A percentile compares a stretch with the other conserved stretches of the same genome.
Conservation (phyloP, 2,888 invertebrate genomes). For the Campoplex capitator region DNA sequence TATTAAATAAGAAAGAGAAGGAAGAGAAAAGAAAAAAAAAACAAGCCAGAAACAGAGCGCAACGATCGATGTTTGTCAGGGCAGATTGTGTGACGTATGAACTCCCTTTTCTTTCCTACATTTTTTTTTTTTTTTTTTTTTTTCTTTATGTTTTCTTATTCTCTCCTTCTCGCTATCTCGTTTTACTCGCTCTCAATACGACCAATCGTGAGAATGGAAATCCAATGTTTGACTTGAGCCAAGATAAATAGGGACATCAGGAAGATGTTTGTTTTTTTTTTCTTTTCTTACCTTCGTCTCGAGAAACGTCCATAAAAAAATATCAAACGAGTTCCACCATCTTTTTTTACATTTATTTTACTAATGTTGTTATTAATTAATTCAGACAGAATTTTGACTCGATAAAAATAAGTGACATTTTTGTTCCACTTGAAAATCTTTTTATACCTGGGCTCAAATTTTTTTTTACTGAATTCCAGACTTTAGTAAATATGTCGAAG, state of each 20-base stretch:
- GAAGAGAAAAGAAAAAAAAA: background rate
- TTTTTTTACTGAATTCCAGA: background rate
- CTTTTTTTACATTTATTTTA: background rate
- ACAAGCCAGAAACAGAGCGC: slow-evolving; percentile 47
- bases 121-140: slow-evolving; percentile 13
- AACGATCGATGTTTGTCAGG: slow-evolving; percentile 60
- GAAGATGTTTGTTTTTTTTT: slow-evolving; percentile 10
- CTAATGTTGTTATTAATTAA: background rate
- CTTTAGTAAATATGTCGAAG: background rate
- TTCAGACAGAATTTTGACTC: background rate
- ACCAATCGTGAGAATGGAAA: slow-evolving; percentile 61
- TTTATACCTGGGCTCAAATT: too few species aligned
- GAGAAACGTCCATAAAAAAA: background rate
- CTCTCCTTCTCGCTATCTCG: slow-evolving; percentile 19
- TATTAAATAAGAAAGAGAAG: background rate
- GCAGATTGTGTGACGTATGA: slow-evolving; percentile 58
- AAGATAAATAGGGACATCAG: slow-evolving; percentile 32
- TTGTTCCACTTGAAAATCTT: background rate
- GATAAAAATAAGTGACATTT: background rate
- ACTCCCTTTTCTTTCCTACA: slow-evolving; percentile 20
- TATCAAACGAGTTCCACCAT: background rate
- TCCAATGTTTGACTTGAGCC: slow-evolving; percentile 36
- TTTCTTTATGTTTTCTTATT: too few species aligned
- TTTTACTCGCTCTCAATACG: slow-evolving; percentile 27
- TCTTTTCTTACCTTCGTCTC: slow-evolving; percentile 3